A percentile compares a stretch with the other conserved stretches of the same genome.
Evolutionary conservation across 2,888 invertebrate genomes (phyloP).

Genomic region (Kuschelorhynchus macadamiae): DNA sequence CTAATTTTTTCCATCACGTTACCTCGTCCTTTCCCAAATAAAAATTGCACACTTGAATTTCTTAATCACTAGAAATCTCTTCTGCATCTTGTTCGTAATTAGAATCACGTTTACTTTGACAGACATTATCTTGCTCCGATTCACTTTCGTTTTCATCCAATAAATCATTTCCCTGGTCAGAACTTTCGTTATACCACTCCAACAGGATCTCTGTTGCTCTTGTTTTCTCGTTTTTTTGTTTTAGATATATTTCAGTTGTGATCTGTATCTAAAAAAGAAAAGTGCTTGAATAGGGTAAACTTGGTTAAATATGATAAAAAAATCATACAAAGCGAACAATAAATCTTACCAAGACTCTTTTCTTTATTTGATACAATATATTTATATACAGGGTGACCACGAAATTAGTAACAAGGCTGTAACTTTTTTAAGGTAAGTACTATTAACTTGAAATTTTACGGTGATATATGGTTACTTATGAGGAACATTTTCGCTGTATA

Average conservation of each 20-base stretch:
- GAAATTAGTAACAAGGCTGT: no score
- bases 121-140: neutral
- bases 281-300: no score
- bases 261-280: no score
- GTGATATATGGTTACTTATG: no score
- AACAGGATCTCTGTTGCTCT: neutral
- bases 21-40: constrained; percentile 19
- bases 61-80: constrained; percentile 1
- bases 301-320: no score
- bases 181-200: constrained; percentile 3
- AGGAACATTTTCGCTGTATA: no score
- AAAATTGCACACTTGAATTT: neutral
- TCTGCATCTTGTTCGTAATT: constrained; percentile 21
- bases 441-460: no score
- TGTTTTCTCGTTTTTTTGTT: constrained; percentile 5
- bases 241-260: neutral
- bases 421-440: no score
- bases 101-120: constrained; percentile 18
- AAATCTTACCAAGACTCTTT: no score
- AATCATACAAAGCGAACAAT: no score
- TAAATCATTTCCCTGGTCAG: neutral
- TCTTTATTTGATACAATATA: no score
- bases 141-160: neutral
- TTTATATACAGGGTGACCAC: no score
- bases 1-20: constrained; percentile 10